phyloP scores from a whole-genome alignment of 2,888 invertebrate genomes.

The Hirtodrosophila confusa region DNA sequence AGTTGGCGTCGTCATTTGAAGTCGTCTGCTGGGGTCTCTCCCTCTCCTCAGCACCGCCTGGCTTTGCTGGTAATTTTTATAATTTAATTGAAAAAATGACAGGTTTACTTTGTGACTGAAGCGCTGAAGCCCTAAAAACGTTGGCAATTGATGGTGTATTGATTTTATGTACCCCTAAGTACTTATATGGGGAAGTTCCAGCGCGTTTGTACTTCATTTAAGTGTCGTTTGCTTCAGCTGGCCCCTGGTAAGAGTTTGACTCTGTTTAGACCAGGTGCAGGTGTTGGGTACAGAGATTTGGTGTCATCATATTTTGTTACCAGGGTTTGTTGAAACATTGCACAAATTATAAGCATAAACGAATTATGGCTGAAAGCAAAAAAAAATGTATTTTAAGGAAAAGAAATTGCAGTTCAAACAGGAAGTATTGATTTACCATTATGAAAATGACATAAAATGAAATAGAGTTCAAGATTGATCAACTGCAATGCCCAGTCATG shows the following conservation, averaged over 20 bases:
- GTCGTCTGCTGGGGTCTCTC: constrained; percentile 5
- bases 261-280: constrained; percentile 15
- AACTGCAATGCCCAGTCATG: too few relatives aligned
- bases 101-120: constrained; percentile 42
- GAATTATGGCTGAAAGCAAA: constrained; percentile 1
- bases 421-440: constrained; percentile 32
- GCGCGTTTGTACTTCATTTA: constrained; percentile 48
- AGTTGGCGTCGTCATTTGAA: constrained; percentile 40
- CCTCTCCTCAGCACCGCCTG: constrained; percentile 20
- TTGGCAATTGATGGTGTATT: constrained; percentile 44
- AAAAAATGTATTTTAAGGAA: constrained; percentile 15
- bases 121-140: constrained; percentile 61
- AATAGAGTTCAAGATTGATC: neutral
- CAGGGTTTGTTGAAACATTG: constrained; percentile 1
- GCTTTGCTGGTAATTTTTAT: constrained; percentile 63
- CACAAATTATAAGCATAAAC: neutral
- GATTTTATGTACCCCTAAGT: constrained; percentile 38
- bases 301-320: constrained; percentile 12
- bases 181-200: constrained; percentile 8
- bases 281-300: constrained; percentile 26
- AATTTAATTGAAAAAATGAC: constrained; percentile 77
- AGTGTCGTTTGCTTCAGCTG: constrained; percentile 25
- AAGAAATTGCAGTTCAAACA: constrained; percentile 20
- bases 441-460: neutral
- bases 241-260: constrained; percentile 8